A percentile compares a stretch with the other conserved stretches of the same genome.
Conservation (phyloP, 2,888 invertebrate genomes). For the Metalampra italica region DNA sequence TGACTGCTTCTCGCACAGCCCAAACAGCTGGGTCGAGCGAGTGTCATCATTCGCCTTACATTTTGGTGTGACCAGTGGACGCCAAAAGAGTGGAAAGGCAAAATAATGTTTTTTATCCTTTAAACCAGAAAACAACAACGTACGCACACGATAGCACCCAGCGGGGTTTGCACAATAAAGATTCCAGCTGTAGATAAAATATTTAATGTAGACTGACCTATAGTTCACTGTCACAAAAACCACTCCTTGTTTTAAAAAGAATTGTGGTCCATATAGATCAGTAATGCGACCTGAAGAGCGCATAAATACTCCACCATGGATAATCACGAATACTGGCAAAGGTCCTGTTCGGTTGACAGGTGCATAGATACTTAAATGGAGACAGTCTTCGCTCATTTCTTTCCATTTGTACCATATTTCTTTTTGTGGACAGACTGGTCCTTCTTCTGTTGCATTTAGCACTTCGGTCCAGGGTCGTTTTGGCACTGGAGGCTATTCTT, state of each 20-base stretch:
- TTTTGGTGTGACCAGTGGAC: too few species aligned
- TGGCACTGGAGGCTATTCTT: slow-evolving; percentile 28
- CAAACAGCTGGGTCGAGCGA: too few species aligned
- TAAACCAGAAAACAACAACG: too few species aligned
- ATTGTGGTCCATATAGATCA: slow-evolving; percentile 31
- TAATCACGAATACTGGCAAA: slow-evolving; percentile 31
- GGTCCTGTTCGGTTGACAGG: slow-evolving; percentile 17
- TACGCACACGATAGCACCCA: too few species aligned
- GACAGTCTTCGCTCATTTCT: slow-evolving; percentile 32
- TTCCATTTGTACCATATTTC: slow-evolving; percentile 12
- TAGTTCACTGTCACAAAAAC: slow-evolving; percentile 47
- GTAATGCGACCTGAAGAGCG: slow-evolving; percentile 24
- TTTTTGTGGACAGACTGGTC: slow-evolving; percentile 27
- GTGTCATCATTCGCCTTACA: too few species aligned
- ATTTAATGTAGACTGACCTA: slow-evolving; percentile 19
- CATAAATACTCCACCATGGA: slow-evolving; percentile 40
- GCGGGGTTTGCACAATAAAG: too few species aligned
- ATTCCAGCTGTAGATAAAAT: too few species aligned
- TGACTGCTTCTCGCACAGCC: too few species aligned
- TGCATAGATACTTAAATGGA: slow-evolving; percentile 27
- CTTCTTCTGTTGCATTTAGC: slow-evolving; percentile 23
- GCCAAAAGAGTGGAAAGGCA: too few species aligned
- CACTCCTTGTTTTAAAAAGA: slow-evolving; percentile 33
- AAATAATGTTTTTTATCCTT: too few species aligned
- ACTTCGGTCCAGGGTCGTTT: slow-evolving; percentile 24